phyloP scores from a whole-genome alignment of 2,888 invertebrate genomes.

The Drosophila eohydei region DNA sequence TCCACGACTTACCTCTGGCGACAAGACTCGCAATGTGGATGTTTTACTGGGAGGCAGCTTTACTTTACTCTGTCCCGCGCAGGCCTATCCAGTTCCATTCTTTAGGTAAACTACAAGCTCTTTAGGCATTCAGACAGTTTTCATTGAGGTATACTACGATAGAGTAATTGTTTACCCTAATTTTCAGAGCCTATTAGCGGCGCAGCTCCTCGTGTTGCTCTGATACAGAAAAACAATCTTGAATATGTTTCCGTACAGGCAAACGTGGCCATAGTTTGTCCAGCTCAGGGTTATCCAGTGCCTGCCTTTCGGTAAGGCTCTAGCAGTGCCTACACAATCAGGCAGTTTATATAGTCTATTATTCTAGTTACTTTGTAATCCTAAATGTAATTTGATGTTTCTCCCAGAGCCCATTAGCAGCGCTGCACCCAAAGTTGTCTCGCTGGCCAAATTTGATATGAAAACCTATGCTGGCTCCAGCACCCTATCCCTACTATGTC shows the following conservation, averaged over 20 bases:
- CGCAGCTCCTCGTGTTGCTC: conserved; percentile 88
- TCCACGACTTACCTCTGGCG: conserved; percentile 90
- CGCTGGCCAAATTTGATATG: conserved; percentile 84
- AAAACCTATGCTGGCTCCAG: conserved; percentile 69
- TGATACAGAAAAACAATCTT: conserved; percentile 83
- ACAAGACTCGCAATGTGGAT: conserved; percentile 85
- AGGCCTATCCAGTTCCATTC: conserved; percentile 88
- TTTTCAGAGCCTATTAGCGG: conserved; percentile 89
- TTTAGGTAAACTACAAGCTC: conserved; percentile 87
- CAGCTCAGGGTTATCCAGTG: conserved; percentile 87
- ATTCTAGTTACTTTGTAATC: not conserved
- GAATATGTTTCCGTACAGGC: conserved; percentile 84
- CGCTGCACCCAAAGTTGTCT: conserved; percentile 88
- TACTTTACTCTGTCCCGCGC: conserved; percentile 88
- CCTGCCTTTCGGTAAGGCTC: conserved; percentile 86
- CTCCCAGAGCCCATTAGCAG: conserved; percentile 89
- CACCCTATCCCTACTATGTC: conserved; percentile 82
- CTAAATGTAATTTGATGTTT: conserved; percentile 14
- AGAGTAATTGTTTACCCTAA: not conserved
- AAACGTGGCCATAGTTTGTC: conserved; percentile 82
- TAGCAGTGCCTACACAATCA: conserved; percentile 18
- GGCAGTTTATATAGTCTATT: conserved; percentile 33
- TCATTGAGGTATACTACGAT: not conserved
- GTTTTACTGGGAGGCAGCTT: conserved; percentile 53
- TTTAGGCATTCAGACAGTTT: conserved; percentile 49